Percentiles rank a stretch among this genome's conserved stretches.
Evolutionary conservation across 2,797 vertebrate species (phyloP).

Genomic region (Catostomus latipinnis): DNA sequence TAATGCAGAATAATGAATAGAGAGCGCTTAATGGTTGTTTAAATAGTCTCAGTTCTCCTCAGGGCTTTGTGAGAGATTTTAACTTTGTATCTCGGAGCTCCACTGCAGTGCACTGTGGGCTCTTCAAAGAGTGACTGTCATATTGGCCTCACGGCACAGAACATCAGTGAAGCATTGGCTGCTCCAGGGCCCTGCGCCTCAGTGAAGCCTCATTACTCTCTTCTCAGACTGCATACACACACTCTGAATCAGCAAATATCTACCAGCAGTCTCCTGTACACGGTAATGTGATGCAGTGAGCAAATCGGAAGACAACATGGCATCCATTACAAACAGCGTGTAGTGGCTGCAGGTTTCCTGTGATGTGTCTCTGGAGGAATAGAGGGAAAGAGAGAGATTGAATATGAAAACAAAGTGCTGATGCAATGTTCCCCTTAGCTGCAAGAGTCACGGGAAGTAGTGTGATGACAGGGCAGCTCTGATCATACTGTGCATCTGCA

Average conservation of each 20-base stretch:
- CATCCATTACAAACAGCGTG: constrained; percentile 44
- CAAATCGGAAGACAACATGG: constrained; percentile 15
- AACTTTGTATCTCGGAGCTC: constrained; percentile 19
- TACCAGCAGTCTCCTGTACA: constrained; percentile 13
- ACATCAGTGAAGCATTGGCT: constrained; percentile 27
- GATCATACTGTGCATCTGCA: constrained; percentile 11
- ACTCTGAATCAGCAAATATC: constrained; percentile 41
- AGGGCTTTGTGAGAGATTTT: constrained; percentile 28
- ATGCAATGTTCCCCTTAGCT: constrained; percentile 17
- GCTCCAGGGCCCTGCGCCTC: constrained; percentile 38
- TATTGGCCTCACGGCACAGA: constrained; percentile 26
- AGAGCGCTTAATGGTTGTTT: constrained; percentile 37
- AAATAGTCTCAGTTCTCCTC: constrained; percentile 26
- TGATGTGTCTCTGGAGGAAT: constrained; percentile 40
- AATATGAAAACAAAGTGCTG: constrained; percentile 17
- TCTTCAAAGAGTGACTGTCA: constrained; percentile 27
- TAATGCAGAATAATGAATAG: constrained; percentile 35
- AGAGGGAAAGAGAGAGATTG: constrained; percentile 8
- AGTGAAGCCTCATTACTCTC: constrained; percentile 24
- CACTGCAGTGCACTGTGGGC: constrained; percentile 13
- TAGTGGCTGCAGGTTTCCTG: constrained; percentile 36
- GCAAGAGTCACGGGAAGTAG: constrained; percentile 12
- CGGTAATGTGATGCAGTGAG: constrained; percentile 13
- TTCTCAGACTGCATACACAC: constrained; percentile 15
- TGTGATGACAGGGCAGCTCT: constrained; percentile 19